phyloP scores from a whole-genome alignment of 2,113 vertebrate genomes.

The Bothrops jararaca region DNA sequence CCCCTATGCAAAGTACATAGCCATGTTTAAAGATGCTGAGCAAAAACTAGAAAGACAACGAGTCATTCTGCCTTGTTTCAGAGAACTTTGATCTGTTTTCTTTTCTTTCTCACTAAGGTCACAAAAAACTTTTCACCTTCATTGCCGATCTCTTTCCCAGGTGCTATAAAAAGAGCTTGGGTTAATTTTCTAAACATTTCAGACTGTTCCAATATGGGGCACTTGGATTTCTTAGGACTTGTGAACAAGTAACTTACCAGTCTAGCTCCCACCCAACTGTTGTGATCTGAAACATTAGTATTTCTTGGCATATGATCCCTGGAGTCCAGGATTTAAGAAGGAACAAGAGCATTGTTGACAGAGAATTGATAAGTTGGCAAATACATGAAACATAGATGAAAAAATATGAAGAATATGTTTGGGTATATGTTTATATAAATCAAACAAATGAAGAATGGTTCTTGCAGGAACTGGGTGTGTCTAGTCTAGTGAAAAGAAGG shows the following conservation, averaged over 20 bases:
- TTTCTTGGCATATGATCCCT: neutral
- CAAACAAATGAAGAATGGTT: neutral
- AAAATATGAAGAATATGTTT: neutral
- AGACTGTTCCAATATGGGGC: neutral
- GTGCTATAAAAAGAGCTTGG: neutral
- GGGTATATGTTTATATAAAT: neutral
- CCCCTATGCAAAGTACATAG: slow-evolving; percentile 69
- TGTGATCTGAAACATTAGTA: neutral
- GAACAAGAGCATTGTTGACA: no score
- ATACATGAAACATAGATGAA: neutral
- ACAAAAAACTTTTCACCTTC: neutral
- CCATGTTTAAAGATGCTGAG: slow-evolving; percentile 70
- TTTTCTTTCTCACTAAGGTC: slow-evolving; percentile 62
- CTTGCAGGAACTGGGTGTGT: neutral
- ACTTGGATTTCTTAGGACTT: neutral
- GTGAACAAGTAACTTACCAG: neutral
- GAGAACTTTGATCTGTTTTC: slow-evolving; percentile 62
- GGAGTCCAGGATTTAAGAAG: neutral
- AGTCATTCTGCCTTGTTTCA: slow-evolving; percentile 57
- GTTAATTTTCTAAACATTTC: slow-evolving; percentile 29
- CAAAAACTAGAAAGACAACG: slow-evolving; percentile 58
- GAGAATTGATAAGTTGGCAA: neutral
- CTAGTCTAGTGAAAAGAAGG: neutral
- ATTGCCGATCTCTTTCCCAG: neutral
- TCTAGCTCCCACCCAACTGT: neutral